phyloP scores from a whole-genome alignment of 2,888 invertebrate genomes.

The Hoplodrina blanda region DNA sequence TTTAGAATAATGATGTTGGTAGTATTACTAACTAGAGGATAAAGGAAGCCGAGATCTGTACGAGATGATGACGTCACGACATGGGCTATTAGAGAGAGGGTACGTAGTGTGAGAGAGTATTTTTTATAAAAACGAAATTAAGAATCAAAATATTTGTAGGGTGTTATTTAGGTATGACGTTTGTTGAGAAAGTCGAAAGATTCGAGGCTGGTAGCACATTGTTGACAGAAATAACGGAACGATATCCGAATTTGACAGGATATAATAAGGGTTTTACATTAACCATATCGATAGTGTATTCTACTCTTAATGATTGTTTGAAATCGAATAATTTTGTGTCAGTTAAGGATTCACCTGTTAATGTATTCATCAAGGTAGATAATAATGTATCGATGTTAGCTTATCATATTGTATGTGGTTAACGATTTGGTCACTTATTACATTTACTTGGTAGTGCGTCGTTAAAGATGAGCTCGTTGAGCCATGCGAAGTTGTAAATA shows the following conservation, averaged over 20 bases:
- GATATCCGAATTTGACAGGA: constrained; percentile 82
- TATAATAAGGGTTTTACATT: constrained; percentile 81
- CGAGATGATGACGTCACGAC: constrained; percentile 69
- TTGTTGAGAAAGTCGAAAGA: constrained; percentile 72
- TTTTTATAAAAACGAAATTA: constrained; percentile 86
- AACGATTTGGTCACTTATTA: constrained; percentile 81
- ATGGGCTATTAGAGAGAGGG: constrained; percentile 70
- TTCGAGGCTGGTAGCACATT: constrained; percentile 72
- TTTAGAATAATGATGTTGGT: constrained; percentile 82
- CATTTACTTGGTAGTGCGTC: constrained; percentile 76
- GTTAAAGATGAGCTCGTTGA: constrained; percentile 82
- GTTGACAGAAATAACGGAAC: constrained; percentile 70
- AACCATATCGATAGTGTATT: constrained; percentile 88
- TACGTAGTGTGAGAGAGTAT: constrained; percentile 80
- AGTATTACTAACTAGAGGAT: constrained; percentile 78
- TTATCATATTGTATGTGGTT: constrained; percentile 85
- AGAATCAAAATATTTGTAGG: constrained; percentile 83
- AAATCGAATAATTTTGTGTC: constrained; percentile 82
- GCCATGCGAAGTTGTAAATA: constrained; percentile 79
- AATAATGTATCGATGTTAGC: constrained; percentile 87
- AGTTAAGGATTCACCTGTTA: constrained; percentile 88
- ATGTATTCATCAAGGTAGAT: constrained; percentile 88
- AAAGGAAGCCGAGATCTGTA: constrained; percentile 83
- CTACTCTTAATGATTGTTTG: constrained; percentile 80
- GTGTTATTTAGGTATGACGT: constrained; percentile 83